Evolutionary conservation across 2,113 vertebrate species (phyloP), one percentile per base, ranked within the genome.

Genomic region (Phaethon lepturus): DNA sequence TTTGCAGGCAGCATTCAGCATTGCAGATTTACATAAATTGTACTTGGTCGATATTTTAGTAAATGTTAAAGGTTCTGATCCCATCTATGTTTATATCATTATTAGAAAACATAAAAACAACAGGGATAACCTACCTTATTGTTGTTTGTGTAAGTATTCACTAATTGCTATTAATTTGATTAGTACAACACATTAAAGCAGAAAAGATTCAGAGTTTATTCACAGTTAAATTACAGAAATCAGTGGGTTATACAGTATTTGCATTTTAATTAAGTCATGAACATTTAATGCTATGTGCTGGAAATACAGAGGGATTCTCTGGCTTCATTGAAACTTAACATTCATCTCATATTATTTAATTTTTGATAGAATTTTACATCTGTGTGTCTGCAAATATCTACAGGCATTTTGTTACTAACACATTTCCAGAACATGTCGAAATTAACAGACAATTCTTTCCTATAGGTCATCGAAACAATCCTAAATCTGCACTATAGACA

Each of bases 151-250:
- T 88, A 68, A 90, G 24, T 72, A 78, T 86, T 95, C 59, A 76
- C 60, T 96, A 95, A 96, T 91, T 93, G 28, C n/a, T 79, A 77
- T 90, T 91, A 86, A 96, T 94, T 85, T 83, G 28, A 97, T 93
- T 92, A 96, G 44, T 66, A 68, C 13, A 56, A 38, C 52, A 85
- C 92, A 95, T 95, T 88, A 94, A 91, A 94, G 16, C 67, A 92
- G 56, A 93, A 88, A 91, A 76, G 29, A 95, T 38, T 88, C 52
- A 93, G 67, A 76, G 63, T 92, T 95, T 92, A 55, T 91, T 91
- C 82, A 87, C 5, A 7, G 56, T 44, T 89, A 94, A 93, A 96
- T 82, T 96, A 63, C 67, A 93, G 63, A 91, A 96, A 88, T 93
- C 85, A 86, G 67, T 71, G 42, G 16, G 44, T 93, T 96, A 85